Evolutionary conservation across 2,113 vertebrate species (phyloP).

Genomic region (Caloenas nicobarica): DNA sequence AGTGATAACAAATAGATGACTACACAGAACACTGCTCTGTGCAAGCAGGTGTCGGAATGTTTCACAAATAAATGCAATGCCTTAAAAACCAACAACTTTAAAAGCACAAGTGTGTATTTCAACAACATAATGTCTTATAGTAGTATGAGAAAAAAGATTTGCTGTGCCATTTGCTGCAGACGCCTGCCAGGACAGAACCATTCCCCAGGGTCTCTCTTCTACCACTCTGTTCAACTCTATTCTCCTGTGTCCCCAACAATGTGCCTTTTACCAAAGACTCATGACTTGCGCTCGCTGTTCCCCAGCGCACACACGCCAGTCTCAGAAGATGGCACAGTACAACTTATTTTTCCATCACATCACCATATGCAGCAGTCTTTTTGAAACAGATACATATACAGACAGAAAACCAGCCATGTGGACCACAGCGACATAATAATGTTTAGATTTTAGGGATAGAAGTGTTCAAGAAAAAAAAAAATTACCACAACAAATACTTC

Average conservation of each 20-base stretch:
- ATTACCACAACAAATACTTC: neutral
- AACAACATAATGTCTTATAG: neutral
- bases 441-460: neutral
- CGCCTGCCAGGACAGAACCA: neutral
- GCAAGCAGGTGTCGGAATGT: too few species aligned
- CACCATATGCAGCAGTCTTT: neutral
- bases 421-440: neutral
- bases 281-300: neutral
- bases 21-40: neutral
- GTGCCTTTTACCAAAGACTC: neutral
- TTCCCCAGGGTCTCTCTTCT: neutral
- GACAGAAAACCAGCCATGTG: neutral
- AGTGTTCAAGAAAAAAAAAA: neutral
- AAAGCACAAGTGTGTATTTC: neutral
- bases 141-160: neutral
- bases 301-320: neutral
- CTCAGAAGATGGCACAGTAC: neutral
- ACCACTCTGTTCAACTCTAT: neutral
- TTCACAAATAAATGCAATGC: neutral
- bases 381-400: neutral
- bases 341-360: neutral
- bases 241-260: neutral
- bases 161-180: neutral
- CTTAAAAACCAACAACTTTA: neutral
- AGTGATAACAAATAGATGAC: neutral